Evolutionary conservation across 1,140 invertebrate genomes (phyloP), one percentile per base, ranked within the genome.

Genomic region (Halyomorpha halys): DNA sequence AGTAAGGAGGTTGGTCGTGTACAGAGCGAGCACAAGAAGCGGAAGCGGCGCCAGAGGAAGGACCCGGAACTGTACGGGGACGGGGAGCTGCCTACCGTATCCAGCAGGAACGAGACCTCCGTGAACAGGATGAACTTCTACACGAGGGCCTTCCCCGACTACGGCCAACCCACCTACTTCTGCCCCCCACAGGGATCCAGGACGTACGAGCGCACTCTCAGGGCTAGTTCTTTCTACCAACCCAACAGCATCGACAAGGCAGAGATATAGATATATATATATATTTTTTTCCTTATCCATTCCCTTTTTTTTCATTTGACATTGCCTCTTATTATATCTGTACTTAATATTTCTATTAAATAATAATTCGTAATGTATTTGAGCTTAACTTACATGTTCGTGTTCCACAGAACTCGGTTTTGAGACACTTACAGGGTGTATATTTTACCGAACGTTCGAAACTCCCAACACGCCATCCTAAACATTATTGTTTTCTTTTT

Each of bases 221-320:
- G 61, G 27, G 53, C 65, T 13, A 63, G 63, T 27, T 62, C 67
- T 8, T 53, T 64, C 30, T 69, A 69, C 56, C 68, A 69, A 49
- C 68, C 68, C 8, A 60, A 68, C 53, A 68, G 66, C 51, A 64
- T 68, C 45, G 68, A 69, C 61, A 69, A 67, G 44, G 68, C 68
- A 16, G 68, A 69, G 27, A 69, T 69, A 59, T 69, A 59, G 62
- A 16, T 23, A 3, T 39, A 11, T 8, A 39, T 13, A 39, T 13
- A 8, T 39, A 8, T 39, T 39, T 49, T 19, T 49, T 49, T 49
- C 1, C 16, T 49, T 49, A 9, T 6, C 2, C 19, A 3, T 19
- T 21, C n/a, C 19, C 19, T 49, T 49, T 49, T 49, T 11, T 47
- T 47, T 49, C 5, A 19, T n/a, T 49, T 49, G 3, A 2, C 19